Evolutionary conservation across 2,888 invertebrate genomes (phyloP).

Genomic region (Allacma fusca): DNA sequence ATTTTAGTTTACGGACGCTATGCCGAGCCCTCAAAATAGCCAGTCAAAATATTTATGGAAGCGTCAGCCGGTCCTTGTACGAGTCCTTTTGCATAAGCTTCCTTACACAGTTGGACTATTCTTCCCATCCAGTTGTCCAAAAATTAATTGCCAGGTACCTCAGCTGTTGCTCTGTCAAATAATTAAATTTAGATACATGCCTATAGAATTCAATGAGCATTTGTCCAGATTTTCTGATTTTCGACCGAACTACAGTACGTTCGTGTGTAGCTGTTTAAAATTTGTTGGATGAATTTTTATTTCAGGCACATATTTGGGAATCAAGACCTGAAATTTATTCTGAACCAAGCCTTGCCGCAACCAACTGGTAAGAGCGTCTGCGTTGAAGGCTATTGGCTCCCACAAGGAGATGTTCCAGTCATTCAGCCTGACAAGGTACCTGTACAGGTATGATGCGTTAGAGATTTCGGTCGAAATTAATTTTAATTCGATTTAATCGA

Average conservation of each 20-base stretch:
- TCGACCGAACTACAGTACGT: neutral
- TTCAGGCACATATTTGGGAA: conserved; percentile 71
- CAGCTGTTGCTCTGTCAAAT: too few species aligned
- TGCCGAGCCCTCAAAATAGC: conserved; percentile 90
- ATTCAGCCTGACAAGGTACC: conserved; percentile 72
- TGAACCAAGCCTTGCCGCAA: conserved; percentile 76
- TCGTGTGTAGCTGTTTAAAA: too few species aligned
- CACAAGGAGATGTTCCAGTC: conserved; percentile 74
- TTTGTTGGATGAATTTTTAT: too few species aligned
- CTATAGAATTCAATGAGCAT: too few species aligned
- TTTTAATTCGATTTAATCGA: too few species aligned
- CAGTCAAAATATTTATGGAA: conserved; percentile 83
- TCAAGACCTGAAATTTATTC: conserved; percentile 70
- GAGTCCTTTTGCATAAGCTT: conserved; percentile 96
- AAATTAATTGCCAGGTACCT: conserved; percentile 75
- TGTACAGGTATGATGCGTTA: too few species aligned
- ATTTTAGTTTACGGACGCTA: conserved; percentile 89
- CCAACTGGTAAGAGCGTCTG: conserved; percentile 71
- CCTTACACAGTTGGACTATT: conserved; percentile 89
- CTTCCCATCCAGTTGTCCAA: conserved; percentile 82
- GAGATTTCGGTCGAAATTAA: too few species aligned
- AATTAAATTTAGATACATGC: neutral
- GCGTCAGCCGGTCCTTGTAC: conserved; percentile 82
- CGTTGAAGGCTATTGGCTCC: conserved; percentile 93
- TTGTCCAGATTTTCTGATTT: too few species aligned